Percentiles rank a stretch among this genome's conserved stretches.
phyloP scores from a whole-genome alignment of 2,888 invertebrate species.

The Liopterus haemorrhoidalis region DNA sequence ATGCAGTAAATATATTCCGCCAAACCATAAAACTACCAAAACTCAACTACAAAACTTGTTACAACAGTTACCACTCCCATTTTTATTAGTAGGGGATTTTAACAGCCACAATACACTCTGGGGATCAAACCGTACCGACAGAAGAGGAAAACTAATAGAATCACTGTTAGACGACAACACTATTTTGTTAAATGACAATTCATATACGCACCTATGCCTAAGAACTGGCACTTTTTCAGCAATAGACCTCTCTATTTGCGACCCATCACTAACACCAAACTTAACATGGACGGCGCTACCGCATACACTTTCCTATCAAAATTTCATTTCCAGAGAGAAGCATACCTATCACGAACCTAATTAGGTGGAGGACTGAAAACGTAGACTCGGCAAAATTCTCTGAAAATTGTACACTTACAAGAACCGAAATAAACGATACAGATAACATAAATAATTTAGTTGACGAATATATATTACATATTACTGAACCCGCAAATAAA shows the following conservation, averaged over 20 bases:
- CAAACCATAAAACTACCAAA: constrained; percentile 3
- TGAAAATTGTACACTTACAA: no score
- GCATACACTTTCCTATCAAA: constrained; percentile 29
- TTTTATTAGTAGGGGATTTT: constrained; percentile 32
- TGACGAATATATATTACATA: no score
- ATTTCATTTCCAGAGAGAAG: no score
- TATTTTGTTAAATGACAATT: constrained; percentile 15
- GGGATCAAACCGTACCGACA: constrained; percentile 25
- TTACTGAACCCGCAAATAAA: no score
- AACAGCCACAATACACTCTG: constrained; percentile 29
- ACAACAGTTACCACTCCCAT: constrained; percentile 30
- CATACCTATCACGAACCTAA: no score
- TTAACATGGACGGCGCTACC: constrained; percentile 21
- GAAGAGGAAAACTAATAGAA: constrained; percentile 28
- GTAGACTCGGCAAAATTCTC: no score
- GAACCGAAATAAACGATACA: no score
- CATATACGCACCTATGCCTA: constrained; percentile 27
- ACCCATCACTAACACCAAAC: constrained; percentile 11
- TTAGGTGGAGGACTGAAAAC: no score
- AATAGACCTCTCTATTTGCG: constrained; percentile 26
- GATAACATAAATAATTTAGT: no score
- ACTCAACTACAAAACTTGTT: constrained; percentile 20
- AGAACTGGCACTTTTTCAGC: constrained; percentile 19
- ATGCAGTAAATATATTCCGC: constrained; percentile 23
- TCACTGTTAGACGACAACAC: constrained; percentile 23